Conservation (phyloP, 2,888 invertebrate genomes). For the Criorhina ranunculi region DNA sequence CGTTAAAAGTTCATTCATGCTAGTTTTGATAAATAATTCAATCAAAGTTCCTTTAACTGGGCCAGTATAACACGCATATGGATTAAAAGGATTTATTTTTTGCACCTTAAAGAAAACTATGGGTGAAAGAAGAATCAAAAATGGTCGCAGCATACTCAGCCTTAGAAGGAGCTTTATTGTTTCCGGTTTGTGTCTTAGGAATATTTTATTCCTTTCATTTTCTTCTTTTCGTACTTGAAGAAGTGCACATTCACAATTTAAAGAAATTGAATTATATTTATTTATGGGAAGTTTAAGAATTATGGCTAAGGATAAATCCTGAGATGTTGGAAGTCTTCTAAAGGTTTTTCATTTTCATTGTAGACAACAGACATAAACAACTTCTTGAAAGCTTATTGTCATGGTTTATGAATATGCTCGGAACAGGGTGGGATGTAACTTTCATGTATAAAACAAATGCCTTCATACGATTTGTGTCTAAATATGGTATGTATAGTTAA, state of each 20-base stretch:
- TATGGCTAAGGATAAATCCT: background rate
- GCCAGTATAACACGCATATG: constrained; percentile 41
- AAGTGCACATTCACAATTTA: constrained; percentile 22
- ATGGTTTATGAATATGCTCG: background rate
- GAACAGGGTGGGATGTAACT: background rate
- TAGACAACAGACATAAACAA: no score
- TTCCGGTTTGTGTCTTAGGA: constrained; percentile 29
- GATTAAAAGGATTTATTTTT: background rate
- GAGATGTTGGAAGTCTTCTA: constrained; percentile 2
- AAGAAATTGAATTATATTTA: background rate
- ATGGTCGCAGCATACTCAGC: background rate
- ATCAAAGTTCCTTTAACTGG: constrained; percentile 17
- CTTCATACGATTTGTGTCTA: background rate
- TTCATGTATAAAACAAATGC: background rate
- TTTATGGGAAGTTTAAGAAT: background rate
- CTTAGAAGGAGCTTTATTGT: constrained; percentile 6
- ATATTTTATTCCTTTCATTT: background rate
- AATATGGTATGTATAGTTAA: no score
- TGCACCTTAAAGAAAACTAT: background rate
- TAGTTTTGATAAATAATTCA: constrained; percentile 50
- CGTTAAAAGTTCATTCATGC: constrained; percentile 55
- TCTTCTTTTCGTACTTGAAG: background rate
- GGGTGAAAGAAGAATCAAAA: background rate
- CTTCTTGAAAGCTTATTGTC: background rate
- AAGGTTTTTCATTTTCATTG: no score